Base-by-base conservation (phyloP, 2,888 invertebrate genomes). In the Lamproptera curius region DNA sequence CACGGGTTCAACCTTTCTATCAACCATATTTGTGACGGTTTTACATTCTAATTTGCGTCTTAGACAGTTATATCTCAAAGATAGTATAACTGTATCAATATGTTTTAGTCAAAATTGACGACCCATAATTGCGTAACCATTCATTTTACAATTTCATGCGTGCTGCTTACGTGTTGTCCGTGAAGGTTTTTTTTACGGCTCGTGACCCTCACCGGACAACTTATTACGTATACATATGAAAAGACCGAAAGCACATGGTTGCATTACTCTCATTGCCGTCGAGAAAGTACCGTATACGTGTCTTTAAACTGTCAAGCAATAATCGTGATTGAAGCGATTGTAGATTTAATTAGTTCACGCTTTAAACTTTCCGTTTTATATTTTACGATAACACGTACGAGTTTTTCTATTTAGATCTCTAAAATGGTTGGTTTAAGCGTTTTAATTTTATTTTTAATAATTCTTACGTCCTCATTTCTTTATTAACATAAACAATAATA, bases 101-200 rank as follows among this genome's bases (percentile, higher is more conserved):
- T 48, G 35, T 37, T 45, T n/a, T 37, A 23, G 57, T 57, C 57
- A 53, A 60, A 64, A 41, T 71, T 71, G 72, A 73, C 76, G 69
- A 68, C 65, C 65, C 66, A 58, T 68, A 85, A 86, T 86, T 87
- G 86, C 86, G 86, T 86, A 86, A 87, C 84, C 81, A 80, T 78
- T 82, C 80, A 74, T 81, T 82, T 77, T 72, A 69, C 72, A 74
- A 62, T 76, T 78, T 73, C 73, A 55, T 61, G 74, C 76, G 78
- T 85, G 85, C 87, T 85, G 85, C 87, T 83, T 86, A 87, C 87
- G 87, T 87, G 87, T 86, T 83, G 82, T 67, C 70, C 67, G 73
- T 80, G 81, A 84, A 83, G 84, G 80, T 84, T 82, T 44, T 81
- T 44, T 80, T 66, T 66, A 72, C 67, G 71, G 75, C 77, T 83